These are phyloP conservation scores for Abrostola tripartita DNA, from an alignment of 2,888 invertebrate genomes.

Conservation along the genomic window DNA sequence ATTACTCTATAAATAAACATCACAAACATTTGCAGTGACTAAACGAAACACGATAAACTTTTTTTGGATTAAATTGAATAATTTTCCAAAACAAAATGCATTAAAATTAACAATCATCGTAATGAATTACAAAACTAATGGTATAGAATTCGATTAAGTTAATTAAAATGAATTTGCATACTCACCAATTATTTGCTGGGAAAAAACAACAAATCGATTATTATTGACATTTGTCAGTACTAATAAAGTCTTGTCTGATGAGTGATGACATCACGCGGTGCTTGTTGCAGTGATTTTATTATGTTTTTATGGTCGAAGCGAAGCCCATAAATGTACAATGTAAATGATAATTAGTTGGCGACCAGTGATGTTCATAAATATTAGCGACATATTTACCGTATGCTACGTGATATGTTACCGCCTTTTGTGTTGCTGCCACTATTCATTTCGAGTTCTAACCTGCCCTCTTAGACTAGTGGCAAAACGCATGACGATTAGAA, in stretches of 20 bases:
- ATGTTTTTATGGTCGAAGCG: constrained; percentile 59
- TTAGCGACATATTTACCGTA: constrained; percentile 33
- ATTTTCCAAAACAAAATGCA: background rate
- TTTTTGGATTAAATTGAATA: no score
- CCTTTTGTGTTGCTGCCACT: constrained; percentile 22
- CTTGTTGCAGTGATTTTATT: constrained; percentile 66
- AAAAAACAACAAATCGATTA: constrained; percentile 33
- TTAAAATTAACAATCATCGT: constrained; percentile 13
- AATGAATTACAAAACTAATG: constrained; percentile 23
- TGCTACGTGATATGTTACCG: constrained; percentile 16
- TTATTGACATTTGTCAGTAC: constrained; percentile 6
- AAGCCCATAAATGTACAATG: constrained; percentile 52
- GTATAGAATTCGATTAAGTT: constrained; percentile 27
- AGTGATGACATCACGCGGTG: constrained; percentile 58
- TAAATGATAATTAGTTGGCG: constrained; percentile 30
- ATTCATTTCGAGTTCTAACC: no score
- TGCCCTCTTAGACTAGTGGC: no score
- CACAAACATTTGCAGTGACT: no score
- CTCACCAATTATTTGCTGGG: constrained; percentile 20
- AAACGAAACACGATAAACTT: no score
- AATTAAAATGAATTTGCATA: constrained; percentile 35
- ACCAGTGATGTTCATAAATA: no score
- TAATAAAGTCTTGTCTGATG: constrained; percentile 36
- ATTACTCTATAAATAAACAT: no score
- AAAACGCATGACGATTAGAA: no score